Evolutionary conservation across 37 sponge, comb jelly and placozoan species (phyloP).

Genomic region (Lycopodina hypogea): DNA sequence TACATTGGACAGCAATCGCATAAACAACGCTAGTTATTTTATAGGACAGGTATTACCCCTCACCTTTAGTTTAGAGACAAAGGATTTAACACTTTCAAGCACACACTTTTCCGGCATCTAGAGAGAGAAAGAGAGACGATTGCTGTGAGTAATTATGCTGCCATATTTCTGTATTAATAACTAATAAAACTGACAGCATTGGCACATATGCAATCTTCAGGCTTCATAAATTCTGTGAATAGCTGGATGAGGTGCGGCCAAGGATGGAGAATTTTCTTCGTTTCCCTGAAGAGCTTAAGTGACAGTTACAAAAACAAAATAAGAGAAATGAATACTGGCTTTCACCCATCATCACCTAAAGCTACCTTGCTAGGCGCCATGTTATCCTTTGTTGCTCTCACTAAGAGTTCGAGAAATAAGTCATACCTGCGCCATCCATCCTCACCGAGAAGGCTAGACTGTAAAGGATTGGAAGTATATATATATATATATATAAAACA

Average conservation of each 20-base stretch:
- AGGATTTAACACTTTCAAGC: conserved; percentile 32
- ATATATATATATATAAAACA: too few species aligned
- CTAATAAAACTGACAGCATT: conserved; percentile 30
- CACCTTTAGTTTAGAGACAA: conserved; percentile 30
- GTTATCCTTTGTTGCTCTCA: conserved; percentile 15
- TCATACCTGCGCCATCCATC: conserved; percentile 33
- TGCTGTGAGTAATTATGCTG: not conserved
- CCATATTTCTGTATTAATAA: not conserved
- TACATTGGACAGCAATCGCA: not conserved
- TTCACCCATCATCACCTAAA: too few species aligned
- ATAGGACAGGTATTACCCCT: too few species aligned
- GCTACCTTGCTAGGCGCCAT: conserved; percentile 33
- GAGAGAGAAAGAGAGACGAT: not conserved
- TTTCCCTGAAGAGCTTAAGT: conserved; percentile 31
- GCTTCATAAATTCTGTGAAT: conserved; percentile 53
- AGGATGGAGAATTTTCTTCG: conserved; percentile 29
- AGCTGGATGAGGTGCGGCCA: conserved; percentile 67
- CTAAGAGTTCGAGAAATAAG: conserved; percentile 42
- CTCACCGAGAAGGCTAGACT: conserved; percentile 17
- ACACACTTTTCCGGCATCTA: conserved; percentile 33
- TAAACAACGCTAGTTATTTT: too few species aligned
- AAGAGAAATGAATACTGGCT: not conserved
- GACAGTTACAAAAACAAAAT: not conserved
- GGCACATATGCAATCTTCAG: conserved; percentile 40
- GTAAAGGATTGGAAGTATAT: not conserved